phyloP scores from a whole-genome alignment of 2,113 vertebrate genomes.

The Noctilio leporinus region DNA sequence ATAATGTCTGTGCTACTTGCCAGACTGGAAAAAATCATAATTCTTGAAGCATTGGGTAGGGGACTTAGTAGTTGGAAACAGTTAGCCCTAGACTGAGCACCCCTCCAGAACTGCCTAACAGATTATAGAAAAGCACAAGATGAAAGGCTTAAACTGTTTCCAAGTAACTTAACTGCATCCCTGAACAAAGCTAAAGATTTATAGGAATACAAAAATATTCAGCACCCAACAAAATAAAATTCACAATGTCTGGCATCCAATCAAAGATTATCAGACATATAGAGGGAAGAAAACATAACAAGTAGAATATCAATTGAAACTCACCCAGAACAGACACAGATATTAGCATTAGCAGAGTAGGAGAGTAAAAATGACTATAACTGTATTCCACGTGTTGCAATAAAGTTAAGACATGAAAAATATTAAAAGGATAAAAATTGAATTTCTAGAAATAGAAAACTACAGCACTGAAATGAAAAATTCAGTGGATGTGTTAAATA shows the following conservation, averaged over 20 bases:
- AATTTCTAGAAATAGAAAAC: constrained; percentile 1
- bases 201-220: neutral
- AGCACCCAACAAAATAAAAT: neutral
- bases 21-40: neutral
- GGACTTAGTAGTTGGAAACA: neutral
- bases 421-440: neutral
- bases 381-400: neutral
- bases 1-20: neutral
- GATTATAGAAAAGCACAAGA: neutral
- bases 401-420: neutral
- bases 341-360: neutral
- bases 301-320: neutral
- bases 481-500: neutral
- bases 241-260: neutral
- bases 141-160: neutral
- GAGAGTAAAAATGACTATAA: neutral
- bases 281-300: neutral
- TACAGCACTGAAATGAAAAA: neutral
- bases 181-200: neutral
- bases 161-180: neutral
- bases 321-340: neutral
- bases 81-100: neutral
- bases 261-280: neutral
- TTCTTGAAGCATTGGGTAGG: neutral
- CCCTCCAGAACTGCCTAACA: neutral